Evolutionary conservation across 2,888 invertebrate species (phyloP).

Genomic region (Eristalis arbustorum): DNA sequence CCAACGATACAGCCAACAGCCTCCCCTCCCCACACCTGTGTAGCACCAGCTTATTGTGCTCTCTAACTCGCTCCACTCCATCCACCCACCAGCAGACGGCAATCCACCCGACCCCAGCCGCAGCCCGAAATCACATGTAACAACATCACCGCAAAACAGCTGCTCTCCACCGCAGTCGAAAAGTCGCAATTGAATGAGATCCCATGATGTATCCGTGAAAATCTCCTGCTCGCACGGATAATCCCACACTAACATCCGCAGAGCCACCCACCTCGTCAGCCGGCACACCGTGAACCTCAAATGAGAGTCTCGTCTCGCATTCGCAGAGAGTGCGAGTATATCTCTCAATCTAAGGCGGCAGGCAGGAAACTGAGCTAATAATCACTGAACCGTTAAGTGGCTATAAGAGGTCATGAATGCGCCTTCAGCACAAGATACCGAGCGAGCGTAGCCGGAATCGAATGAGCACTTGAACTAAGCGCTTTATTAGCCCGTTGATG

Average conservation of each 20-base stretch:
- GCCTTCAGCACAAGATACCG: background rate
- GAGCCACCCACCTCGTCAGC: background rate
- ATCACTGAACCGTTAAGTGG: conserved; percentile 58
- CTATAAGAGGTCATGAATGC: conserved; percentile 43
- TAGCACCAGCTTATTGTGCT: background rate
- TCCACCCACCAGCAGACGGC: conserved; percentile 40
- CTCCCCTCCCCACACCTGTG: background rate
- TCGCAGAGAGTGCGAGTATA: background rate
- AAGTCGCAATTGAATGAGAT: conserved; percentile 57
- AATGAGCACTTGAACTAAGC: conserved; percentile 54
- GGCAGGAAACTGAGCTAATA: conserved; percentile 36
- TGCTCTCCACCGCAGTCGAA: conserved; percentile 15
- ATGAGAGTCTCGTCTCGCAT: background rate
- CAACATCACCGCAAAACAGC: background rate
- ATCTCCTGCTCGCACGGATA: background rate
- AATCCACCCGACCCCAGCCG: background rate
- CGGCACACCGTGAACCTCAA: background rate
- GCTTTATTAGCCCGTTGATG: conserved; percentile 54
- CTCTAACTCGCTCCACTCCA: conserved; percentile 20
- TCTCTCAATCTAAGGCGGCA: background rate
- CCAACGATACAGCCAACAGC: background rate
- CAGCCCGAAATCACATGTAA: background rate
- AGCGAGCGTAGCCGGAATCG: background rate
- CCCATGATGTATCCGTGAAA: background rate
- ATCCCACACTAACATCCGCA: background rate